phyloP scores from a whole-genome alignment of 2,888 invertebrate species.

The Callyntrura guangdongensis region DNA sequence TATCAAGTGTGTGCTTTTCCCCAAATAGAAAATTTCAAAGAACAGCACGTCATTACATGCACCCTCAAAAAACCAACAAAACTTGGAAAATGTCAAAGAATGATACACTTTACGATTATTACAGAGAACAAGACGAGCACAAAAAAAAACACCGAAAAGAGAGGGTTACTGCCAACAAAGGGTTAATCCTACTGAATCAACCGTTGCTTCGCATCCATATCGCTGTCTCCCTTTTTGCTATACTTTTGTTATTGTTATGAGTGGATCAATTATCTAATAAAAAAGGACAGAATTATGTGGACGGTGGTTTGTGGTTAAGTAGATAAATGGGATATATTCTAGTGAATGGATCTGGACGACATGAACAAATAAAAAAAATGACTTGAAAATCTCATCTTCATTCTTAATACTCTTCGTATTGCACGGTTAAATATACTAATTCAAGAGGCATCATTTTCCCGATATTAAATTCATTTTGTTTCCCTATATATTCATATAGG shows the following conservation, averaged over 20 bases:
- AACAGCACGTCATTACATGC: neutral
- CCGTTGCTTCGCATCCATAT: neutral
- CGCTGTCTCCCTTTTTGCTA: neutral
- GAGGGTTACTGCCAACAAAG: conserved; percentile 27
- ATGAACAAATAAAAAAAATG: neutral
- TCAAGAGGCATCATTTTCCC: neutral
- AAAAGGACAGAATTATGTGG: neutral
- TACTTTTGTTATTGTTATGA: conserved; percentile 47
- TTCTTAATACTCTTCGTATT: neutral
- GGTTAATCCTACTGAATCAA: conserved; percentile 31
- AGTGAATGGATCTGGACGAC: neutral
- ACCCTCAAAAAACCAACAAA: conserved; percentile 21
- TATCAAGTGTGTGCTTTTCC: neutral
- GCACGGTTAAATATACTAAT: neutral
- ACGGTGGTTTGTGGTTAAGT: neutral
- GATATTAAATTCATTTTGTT: no score
- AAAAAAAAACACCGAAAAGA: conserved; percentile 27
- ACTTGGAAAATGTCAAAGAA: conserved; percentile 6
- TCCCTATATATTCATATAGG: no score
- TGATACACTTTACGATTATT: conserved; percentile 39
- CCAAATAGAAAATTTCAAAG: neutral
- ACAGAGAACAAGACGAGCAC: neutral
- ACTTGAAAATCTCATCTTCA: neutral
- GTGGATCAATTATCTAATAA: conserved; percentile 54
- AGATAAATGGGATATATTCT: neutral